Percentiles rank a stretch among this genome's conserved stretches.
These are phyloP conservation scores for Plebejus melissa DNA, from an alignment of 2,888 invertebrate species.

Conservation along the genomic window DNA sequence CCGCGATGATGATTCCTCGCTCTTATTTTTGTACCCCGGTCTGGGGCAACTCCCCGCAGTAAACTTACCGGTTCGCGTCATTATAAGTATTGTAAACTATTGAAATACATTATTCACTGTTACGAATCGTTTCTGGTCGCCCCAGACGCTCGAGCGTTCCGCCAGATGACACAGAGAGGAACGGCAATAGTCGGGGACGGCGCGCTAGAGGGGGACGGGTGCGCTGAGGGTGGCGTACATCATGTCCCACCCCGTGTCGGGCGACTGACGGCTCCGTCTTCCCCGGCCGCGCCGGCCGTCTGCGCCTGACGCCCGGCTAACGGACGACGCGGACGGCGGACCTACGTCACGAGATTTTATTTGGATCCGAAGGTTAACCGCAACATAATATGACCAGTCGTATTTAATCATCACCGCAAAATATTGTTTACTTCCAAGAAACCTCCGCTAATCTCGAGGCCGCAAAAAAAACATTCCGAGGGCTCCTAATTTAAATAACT, in stretches of 20 bases:
- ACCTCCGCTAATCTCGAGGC: constrained; percentile 64
- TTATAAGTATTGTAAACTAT: constrained; percentile 62
- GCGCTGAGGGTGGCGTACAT: constrained; percentile 66
- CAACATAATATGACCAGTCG: constrained; percentile 49
- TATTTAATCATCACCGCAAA: constrained; percentile 48
- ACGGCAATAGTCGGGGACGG: constrained; percentile 41
- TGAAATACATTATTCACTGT: constrained; percentile 72
- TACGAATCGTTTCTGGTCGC: constrained; percentile 71
- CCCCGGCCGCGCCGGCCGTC: constrained; percentile 68
- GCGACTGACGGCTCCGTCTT: constrained; percentile 69
- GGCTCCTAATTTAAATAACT: constrained; percentile 66
- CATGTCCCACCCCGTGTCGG: constrained; percentile 72
- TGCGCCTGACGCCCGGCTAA: constrained; percentile 62
- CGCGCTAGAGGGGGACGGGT: constrained; percentile 51
- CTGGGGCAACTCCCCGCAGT: constrained; percentile 29
- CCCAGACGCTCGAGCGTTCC: constrained; percentile 62
- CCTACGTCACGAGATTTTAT: constrained; percentile 23
- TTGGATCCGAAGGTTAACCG: constrained; percentile 25
- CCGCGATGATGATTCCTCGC: constrained; percentile 47
- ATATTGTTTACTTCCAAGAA: constrained; percentile 67
- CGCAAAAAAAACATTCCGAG: constrained; percentile 61
- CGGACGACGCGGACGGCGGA: constrained; percentile 38
- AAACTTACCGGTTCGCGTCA: constrained; percentile 41
- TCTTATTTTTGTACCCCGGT: constrained; percentile 37
- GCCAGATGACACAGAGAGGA: constrained; percentile 67